Evolutionary conservation across 2,888 invertebrate species (phyloP).

Genomic region (Hypercompe scribonia): DNA sequence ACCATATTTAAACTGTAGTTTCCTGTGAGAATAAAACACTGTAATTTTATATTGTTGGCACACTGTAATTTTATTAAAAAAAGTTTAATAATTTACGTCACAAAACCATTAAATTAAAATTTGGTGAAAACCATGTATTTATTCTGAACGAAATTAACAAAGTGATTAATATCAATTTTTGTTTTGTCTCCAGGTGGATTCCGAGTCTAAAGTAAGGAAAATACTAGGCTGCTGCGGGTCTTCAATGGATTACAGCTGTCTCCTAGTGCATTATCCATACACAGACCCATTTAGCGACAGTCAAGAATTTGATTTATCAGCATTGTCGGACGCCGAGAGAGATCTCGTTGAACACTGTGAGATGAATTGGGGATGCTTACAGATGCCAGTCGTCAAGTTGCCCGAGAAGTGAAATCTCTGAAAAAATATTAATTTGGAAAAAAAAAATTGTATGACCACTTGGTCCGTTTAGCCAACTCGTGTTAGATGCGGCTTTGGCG

Average conservation of each 20-base stretch:
- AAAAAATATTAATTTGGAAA: conserved; percentile 53
- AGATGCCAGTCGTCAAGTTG: conserved; percentile 88
- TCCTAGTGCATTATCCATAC: conserved; percentile 84
- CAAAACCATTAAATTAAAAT: neutral
- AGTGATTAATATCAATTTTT: conserved; percentile 20
- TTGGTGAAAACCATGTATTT: neutral
- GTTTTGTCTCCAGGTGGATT: conserved; percentile 85
- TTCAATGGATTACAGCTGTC: conserved; percentile 84
- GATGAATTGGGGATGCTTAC: conserved; percentile 87
- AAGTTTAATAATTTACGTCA: neutral
- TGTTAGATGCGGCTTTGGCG: conserved; percentile 64
- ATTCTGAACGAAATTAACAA: neutral
- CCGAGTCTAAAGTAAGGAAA: conserved; percentile 83
- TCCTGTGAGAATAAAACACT: neutral
- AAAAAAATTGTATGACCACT: conserved; percentile 48
- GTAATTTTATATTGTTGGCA: neutral
- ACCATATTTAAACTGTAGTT: neutral
- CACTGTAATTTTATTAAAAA: neutral
- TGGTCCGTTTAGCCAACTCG: conserved; percentile 37
- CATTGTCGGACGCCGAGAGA: conserved; percentile 87
- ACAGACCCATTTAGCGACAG: conserved; percentile 81
- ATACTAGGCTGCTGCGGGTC: conserved; percentile 77
- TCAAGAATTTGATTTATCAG: conserved; percentile 76
- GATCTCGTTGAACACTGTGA: conserved; percentile 89
- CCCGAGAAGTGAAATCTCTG: conserved; percentile 86